phyloP scores from a whole-genome alignment of 2,888 invertebrate genomes.

The Merodon equestris region DNA sequence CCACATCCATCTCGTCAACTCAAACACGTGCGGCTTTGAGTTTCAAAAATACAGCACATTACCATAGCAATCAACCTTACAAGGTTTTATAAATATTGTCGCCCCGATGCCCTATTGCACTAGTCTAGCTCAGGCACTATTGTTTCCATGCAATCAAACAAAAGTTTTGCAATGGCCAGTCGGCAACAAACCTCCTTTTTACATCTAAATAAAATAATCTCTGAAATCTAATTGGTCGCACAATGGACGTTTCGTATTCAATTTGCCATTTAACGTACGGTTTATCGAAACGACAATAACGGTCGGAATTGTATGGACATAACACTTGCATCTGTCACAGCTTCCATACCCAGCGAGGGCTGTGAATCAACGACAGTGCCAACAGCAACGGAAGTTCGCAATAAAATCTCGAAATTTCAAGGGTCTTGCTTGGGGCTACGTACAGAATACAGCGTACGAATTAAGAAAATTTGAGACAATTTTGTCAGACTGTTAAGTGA shows the following conservation, averaged over 20 bases:
- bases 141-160: too few relatives aligned
- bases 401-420: conserved; percentile 46
- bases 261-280: conserved; percentile 2
- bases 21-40: too few relatives aligned
- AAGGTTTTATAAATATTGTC: too few relatives aligned
- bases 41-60: too few relatives aligned
- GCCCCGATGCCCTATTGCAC: too few relatives aligned
- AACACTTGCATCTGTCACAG: conserved; percentile 20
- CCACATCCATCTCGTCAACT: too few relatives aligned
- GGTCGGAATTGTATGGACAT: neutral
- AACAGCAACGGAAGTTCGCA: conserved; percentile 45
- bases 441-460: neutral
- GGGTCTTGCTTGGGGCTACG: conserved; percentile 23
- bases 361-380: conserved; percentile 7
- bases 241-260: conserved; percentile 29
- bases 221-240: conserved; percentile 31
- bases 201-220: too few relatives aligned
- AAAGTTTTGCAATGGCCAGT: too few relatives aligned
- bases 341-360: too few relatives aligned
- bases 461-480: conserved; percentile 29
- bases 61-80: too few relatives aligned
- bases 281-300: too few relatives aligned
- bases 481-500: neutral
- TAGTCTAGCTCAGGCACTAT: too few relatives aligned
- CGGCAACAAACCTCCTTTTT: neutral